Conservation (phyloP, 2,888 invertebrate species). For the Lochmaea capreae region DNA sequence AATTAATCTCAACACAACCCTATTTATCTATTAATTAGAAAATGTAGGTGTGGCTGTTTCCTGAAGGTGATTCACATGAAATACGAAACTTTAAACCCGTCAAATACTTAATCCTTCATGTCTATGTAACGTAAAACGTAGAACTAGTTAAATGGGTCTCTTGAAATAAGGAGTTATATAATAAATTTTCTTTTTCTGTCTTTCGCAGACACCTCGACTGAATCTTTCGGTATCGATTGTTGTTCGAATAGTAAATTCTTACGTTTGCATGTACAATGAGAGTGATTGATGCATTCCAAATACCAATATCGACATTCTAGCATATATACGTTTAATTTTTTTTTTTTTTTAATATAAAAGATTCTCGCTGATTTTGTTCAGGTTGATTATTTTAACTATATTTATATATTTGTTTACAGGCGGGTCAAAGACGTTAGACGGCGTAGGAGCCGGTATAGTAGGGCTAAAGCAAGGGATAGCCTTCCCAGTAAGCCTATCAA, state of each 20-base stretch:
- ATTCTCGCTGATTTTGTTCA: too few species aligned
- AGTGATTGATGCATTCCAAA: background rate
- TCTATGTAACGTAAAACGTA: background rate
- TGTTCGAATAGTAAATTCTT: background rate
- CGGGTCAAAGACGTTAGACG: too few species aligned
- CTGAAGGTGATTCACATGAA: too few species aligned
- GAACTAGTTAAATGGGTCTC: background rate
- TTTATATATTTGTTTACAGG: too few species aligned
- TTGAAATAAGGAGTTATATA: background rate
- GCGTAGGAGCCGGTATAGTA: too few species aligned
- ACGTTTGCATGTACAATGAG: constrained; percentile 1
- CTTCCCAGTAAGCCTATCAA: too few species aligned
- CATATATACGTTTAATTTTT: too few species aligned
- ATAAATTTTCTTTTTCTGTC: background rate
- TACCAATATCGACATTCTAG: constrained; percentile 1
- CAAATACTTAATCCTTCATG: background rate
- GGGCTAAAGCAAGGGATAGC: too few species aligned
- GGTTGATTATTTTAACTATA: too few species aligned
- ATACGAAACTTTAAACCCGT: background rate
- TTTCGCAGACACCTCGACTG: background rate
- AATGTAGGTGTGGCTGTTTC: background rate
- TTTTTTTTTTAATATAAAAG: too few species aligned
- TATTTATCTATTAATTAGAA: background rate
- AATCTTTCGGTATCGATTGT: background rate
- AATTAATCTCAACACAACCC: too few species aligned